Evolutionary conservation across 2,888 invertebrate genomes (phyloP).

Genomic region (Gymnoscelis rufifasciata): DNA sequence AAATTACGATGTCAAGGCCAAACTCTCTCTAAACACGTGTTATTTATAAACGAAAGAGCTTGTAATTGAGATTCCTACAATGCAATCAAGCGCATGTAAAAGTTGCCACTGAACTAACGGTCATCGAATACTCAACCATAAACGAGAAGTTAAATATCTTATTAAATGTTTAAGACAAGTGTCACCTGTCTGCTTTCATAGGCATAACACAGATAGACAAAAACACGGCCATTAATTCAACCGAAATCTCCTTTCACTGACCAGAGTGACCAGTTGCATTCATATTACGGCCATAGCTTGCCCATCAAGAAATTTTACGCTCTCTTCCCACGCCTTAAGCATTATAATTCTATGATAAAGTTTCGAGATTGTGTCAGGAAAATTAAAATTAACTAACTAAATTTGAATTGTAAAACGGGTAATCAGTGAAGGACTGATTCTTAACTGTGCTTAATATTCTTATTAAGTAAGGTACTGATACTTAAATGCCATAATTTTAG

Average conservation of each 20-base stretch:
- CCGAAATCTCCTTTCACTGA: constrained; percentile 44
- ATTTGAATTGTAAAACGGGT: constrained; percentile 27
- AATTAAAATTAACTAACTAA: constrained; percentile 20
- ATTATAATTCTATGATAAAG: constrained; percentile 16
- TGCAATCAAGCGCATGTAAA: too few relatives aligned
- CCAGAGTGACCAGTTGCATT: constrained; percentile 31
- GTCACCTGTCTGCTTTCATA: background rate
- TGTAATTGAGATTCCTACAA: too few relatives aligned
- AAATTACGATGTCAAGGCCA: too few relatives aligned
- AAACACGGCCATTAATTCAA: constrained; percentile 16
- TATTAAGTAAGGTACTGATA: background rate
- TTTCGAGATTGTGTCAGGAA: constrained; percentile 20
- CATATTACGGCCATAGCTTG: constrained; percentile 30
- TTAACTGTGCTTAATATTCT: constrained; percentile 21
- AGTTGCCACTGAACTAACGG: background rate
- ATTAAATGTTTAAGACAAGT: background rate
- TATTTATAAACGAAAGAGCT: too few relatives aligned
- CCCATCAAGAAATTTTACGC: constrained; percentile 13
- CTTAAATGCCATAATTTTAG: background rate
- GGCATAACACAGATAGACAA: background rate
- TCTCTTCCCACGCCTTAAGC: constrained; percentile 11
- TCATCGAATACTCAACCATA: background rate
- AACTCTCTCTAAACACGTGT: too few relatives aligned
- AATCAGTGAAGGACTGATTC: constrained; percentile 13
- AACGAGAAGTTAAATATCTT: background rate